Percentiles rank a stretch among this genome's conserved stretches.
These are phyloP conservation scores for Circaetus cinerascens DNA, from an alignment of 2,113 vertebrate species.

Conservation along the genomic window DNA sequence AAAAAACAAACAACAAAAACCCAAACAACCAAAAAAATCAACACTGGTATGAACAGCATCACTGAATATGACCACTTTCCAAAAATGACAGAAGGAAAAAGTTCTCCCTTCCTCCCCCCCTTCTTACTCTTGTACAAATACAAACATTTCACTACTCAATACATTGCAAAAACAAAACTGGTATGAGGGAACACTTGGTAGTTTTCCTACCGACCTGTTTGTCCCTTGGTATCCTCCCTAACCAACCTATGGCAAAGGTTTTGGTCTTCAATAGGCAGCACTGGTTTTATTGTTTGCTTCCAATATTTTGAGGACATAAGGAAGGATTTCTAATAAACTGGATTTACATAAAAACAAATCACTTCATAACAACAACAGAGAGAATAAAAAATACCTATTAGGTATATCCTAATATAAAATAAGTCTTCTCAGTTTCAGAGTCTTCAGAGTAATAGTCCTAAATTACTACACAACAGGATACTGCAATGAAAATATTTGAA, in stretches of 20 bases:
- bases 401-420: neutral
- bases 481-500: neutral
- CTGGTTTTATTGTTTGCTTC: neutral
- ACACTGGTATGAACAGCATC: neutral
- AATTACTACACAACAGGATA: neutral
- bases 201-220: neutral
- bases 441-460: neutral
- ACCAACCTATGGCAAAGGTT: neutral
- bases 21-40: too few relatives aligned
- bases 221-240: neutral
- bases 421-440: neutral
- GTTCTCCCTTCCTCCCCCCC: neutral
- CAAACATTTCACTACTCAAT: neutral
- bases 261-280: neutral
- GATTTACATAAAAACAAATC: neutral
- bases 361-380: neutral
- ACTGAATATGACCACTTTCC: neutral
- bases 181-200: neutral
- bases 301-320: neutral
- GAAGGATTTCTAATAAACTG: neutral
- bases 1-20: too few relatives aligned
- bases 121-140: neutral
- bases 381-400: neutral
- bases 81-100: neutral
- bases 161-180: neutral